These are phyloP conservation scores for Pasiphila rectangulata DNA, from an alignment of 2,888 invertebrate species.

Conservation along the genomic window DNA sequence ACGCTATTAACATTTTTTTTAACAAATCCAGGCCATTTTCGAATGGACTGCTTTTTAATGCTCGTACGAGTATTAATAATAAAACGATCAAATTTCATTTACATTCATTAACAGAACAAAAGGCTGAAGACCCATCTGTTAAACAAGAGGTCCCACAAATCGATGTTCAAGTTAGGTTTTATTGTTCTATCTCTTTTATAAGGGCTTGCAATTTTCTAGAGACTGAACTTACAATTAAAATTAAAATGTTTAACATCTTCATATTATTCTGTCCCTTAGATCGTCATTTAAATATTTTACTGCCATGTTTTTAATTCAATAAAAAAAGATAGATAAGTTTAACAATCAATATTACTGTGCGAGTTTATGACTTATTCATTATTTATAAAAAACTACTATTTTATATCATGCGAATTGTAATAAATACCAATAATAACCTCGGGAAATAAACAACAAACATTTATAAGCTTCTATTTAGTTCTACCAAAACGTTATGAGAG, in stretches of 20 bases:
- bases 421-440: background rate
- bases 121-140: conserved; percentile 28
- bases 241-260: conserved; percentile 21
- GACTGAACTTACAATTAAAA: conserved; percentile 3
- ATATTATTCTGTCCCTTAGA: background rate
- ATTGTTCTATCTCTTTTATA: background rate
- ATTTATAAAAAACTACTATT: background rate
- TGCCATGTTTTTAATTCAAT: too few species aligned
- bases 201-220: background rate
- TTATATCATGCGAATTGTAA: background rate
- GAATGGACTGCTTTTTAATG: too few species aligned
- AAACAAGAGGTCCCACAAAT: conserved; percentile 25
- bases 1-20: too few species aligned
- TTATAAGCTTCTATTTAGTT: too few species aligned
- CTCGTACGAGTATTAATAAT: conserved; percentile 9
- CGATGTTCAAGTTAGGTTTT: conserved; percentile 5
- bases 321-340: too few species aligned
- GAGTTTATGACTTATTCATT: too few species aligned
- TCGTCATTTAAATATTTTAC: too few species aligned
- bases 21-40: too few species aligned
- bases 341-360: too few species aligned
- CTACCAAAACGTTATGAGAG: too few species aligned
- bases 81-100: conserved; percentile 15
- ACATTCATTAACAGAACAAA: conserved; percentile 23
- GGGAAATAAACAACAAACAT: background rate